Evolutionary conservation across 1,140 invertebrate genomes (phyloP).

Genomic region (Hermetia illucens): DNA sequence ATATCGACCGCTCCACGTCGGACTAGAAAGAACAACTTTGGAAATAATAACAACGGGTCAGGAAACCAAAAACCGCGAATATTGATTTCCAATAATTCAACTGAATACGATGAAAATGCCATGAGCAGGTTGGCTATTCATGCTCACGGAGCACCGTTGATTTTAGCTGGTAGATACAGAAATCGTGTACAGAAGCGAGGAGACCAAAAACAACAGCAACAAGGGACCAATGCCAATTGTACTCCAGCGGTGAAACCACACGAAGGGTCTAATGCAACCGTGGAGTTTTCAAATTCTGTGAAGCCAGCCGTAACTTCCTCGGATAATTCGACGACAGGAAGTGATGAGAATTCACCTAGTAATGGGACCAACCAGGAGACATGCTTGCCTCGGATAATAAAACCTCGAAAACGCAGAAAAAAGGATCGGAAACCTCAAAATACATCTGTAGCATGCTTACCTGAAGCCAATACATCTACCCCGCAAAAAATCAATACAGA

Average conservation of each 20-base stretch:
- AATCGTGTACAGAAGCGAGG: no score
- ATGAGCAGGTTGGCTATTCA: constrained; percentile 54
- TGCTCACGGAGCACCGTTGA: constrained; percentile 60
- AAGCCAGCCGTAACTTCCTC: no score
- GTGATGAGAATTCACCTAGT: no score
- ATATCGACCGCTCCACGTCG: constrained; percentile 42
- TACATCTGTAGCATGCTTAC: constrained; percentile 13
- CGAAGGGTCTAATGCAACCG: no score
- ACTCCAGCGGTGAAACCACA: no score
- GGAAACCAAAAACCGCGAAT: constrained; percentile 3
- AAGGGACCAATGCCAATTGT: no score
- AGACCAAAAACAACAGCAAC: no score
- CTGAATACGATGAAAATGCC: constrained; percentile 29
- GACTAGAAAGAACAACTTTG: constrained; percentile 6
- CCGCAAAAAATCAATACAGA: not conserved
- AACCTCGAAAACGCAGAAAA: constrained; percentile 75
- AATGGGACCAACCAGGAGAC: no score
- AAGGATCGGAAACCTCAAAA: constrained; percentile 62
- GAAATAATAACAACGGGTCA: not conserved
- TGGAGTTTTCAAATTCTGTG: no score
- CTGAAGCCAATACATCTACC: constrained; percentile 1
- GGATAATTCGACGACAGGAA: no score
- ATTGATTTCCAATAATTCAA: constrained; percentile 18
- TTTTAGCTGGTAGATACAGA: constrained; percentile 44
- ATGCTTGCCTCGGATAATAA: constrained; percentile 72